Conservation (phyloP, 1,140 invertebrate species). For the Nilaparvata lugens region DNA sequence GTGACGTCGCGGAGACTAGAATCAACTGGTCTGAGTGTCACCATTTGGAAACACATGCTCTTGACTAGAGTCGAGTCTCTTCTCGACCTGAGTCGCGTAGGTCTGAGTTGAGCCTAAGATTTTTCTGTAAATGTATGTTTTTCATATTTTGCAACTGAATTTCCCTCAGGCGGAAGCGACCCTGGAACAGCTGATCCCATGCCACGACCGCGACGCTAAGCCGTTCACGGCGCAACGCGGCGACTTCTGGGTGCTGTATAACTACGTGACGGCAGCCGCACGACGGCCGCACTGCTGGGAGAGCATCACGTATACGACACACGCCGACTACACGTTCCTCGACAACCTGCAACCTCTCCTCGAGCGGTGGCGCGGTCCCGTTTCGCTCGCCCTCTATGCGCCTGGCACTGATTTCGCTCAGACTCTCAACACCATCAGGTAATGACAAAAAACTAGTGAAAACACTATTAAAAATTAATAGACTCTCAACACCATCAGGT, state of each 20-base stretch:
- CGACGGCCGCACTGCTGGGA: slow-evolving; percentile 56
- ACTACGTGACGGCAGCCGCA: slow-evolving; percentile 56
- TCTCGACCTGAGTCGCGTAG: too few species aligned
- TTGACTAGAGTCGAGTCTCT: too few species aligned
- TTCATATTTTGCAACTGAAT: too few species aligned
- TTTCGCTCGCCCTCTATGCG: slow-evolving; percentile 59
- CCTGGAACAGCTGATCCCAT: slow-evolving; percentile 44
- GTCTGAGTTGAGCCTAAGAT: too few species aligned
- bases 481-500: too few species aligned
- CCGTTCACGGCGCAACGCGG: slow-evolving; percentile 64
- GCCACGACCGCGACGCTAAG: slow-evolving; percentile 52
- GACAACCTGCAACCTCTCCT: slow-evolving; percentile 78
- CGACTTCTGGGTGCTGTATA: slow-evolving; percentile 83
- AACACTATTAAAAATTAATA: too few species aligned
- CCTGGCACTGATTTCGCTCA: slow-evolving; percentile 52
- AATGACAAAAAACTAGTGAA: too few species aligned
- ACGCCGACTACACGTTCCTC: slow-evolving; percentile 83
- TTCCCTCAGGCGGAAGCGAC: slow-evolving; percentile 17
- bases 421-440: slow-evolving; percentile 43
- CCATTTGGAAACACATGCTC: too few species aligned
- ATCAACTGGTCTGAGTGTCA: too few species aligned
- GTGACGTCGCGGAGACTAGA: too few species aligned
- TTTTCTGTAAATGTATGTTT: too few species aligned
- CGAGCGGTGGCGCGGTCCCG: slow-evolving; percentile 56
- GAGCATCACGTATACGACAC: slow-evolving; percentile 83